A percentile compares a stretch with the other conserved stretches of the same genome.
Evolutionary conservation across 1,140 invertebrate genomes (phyloP).

Genomic region (Diprion similis): DNA sequence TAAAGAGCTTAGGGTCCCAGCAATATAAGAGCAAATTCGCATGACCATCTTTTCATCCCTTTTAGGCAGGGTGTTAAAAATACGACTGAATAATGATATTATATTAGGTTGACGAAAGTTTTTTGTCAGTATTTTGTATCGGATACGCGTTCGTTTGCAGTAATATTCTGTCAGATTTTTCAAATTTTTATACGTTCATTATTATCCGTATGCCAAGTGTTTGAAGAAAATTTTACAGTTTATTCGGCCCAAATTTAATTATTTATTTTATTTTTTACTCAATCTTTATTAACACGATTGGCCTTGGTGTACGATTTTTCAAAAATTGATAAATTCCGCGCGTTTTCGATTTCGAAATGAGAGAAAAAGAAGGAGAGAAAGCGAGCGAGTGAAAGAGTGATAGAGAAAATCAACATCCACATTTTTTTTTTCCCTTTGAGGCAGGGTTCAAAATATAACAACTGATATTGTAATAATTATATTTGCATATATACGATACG

Average conservation of each 20-base stretch:
- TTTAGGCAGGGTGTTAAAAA: constrained; percentile 51
- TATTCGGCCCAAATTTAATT: too few species aligned
- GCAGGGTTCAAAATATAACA: constrained; percentile 41
- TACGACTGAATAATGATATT: constrained; percentile 47
- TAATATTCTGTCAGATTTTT: too few species aligned
- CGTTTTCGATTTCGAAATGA: too few species aligned
- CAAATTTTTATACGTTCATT: too few species aligned
- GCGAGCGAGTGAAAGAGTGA: too few species aligned
- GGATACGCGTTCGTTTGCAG: neutral
- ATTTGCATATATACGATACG: neutral
- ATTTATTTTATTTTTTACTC: too few species aligned
- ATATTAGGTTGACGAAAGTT: neutral
- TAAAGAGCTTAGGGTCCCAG: constrained; percentile 19
- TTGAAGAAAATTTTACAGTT: too few species aligned
- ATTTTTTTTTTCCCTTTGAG: constrained; percentile 42
- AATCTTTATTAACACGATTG: too few species aligned
- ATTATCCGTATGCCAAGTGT: too few species aligned
- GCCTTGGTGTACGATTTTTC: too few species aligned
- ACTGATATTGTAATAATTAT: constrained; percentile 4
- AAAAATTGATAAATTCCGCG: too few species aligned
- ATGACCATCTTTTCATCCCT: constrained; percentile 51
- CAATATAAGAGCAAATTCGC: constrained; percentile 42
- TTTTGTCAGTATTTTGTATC: neutral
- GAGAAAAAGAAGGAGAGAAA: too few species aligned
- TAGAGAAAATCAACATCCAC: constrained; percentile 30